Evolutionary conservation across 2,888 invertebrate genomes (phyloP).

Genomic region (Sarcophaga rosellei): DNA sequence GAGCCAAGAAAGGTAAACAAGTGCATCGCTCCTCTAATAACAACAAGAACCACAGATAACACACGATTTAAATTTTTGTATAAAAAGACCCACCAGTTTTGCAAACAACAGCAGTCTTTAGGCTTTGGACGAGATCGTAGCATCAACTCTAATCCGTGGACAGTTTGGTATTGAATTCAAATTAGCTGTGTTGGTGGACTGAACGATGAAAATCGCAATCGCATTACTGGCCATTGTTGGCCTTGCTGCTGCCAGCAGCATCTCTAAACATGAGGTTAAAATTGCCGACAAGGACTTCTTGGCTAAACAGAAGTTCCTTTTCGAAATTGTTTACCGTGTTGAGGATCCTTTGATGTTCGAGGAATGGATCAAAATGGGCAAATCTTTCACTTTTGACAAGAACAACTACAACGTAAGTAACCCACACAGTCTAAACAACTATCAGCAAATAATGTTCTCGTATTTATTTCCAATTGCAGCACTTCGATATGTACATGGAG

Average conservation of each 20-base stretch:
- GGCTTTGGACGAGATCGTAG: slow-evolving; percentile 72
- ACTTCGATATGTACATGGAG: slow-evolving; percentile 69
- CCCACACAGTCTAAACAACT: neutral
- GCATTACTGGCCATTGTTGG: slow-evolving; percentile 76
- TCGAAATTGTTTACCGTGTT: slow-evolving; percentile 74
- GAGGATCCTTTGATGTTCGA: slow-evolving; percentile 76
- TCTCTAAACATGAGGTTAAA: slow-evolving; percentile 71
- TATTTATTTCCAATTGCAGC: slow-evolving; percentile 57
- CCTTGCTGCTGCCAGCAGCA: slow-evolving; percentile 73
- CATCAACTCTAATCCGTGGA: slow-evolving; percentile 72
- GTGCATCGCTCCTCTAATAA: slow-evolving; percentile 51
- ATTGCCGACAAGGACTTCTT: slow-evolving; percentile 74
- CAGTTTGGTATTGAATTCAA: slow-evolving; percentile 67
- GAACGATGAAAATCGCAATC: slow-evolving; percentile 75
- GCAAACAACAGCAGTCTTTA: slow-evolving; percentile 75
- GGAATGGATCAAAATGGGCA: slow-evolving; percentile 75
- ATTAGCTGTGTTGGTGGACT: slow-evolving; percentile 38
- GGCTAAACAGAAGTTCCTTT: slow-evolving; percentile 75
- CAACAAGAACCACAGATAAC: slow-evolving; percentile 53
- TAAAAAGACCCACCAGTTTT: slow-evolving; percentile 2
- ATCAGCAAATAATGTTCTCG: slow-evolving; percentile 65
- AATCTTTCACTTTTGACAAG: slow-evolving; percentile 71
- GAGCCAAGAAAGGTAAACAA: slow-evolving; percentile 4
- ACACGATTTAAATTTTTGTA: slow-evolving; percentile 26
- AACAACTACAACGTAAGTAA: slow-evolving; percentile 72